These are phyloP conservation scores for Temnothorax nylanderi DNA, from an alignment of 1,140 invertebrate genomes.

Conservation along the genomic window DNA sequence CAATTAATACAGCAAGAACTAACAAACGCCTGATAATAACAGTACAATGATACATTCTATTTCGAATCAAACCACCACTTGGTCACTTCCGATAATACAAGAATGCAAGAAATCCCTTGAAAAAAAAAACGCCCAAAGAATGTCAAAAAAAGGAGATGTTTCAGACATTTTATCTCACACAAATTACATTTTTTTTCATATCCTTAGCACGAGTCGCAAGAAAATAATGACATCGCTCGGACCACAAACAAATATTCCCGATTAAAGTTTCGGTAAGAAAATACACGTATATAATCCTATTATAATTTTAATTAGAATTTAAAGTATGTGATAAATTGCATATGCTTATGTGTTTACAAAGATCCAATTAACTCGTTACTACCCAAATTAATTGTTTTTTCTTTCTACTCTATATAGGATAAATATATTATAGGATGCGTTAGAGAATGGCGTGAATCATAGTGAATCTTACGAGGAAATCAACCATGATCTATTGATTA, in stretches of 20 bases:
- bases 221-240: slow-evolving; percentile 23
- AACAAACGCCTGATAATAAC: neutral
- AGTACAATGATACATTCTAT: neutral
- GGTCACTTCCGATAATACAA: neutral
- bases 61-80: neutral
- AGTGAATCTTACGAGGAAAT: neutral
- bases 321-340: slow-evolving; percentile 53
- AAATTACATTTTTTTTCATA: neutral
- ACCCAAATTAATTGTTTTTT: neutral
- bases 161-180: neutral
- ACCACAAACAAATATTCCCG: slow-evolving; percentile 60
- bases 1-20: slow-evolving; percentile 21
- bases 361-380: neutral
- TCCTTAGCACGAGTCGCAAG: neutral
- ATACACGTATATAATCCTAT: slow-evolving; percentile 62
- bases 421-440: neutral
- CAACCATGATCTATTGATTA: neutral
- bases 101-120: neutral
- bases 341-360: slow-evolving; percentile 57
- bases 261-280: slow-evolving; percentile 71
- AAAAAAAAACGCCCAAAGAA: neutral
- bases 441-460: neutral
- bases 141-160: neutral
- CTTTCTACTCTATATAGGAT: neutral
- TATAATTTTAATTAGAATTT: slow-evolving; percentile 26